Evolutionary conservation across 2,113 vertebrate species (phyloP).

Genomic region (Onychostruthus taczanowskii): DNA sequence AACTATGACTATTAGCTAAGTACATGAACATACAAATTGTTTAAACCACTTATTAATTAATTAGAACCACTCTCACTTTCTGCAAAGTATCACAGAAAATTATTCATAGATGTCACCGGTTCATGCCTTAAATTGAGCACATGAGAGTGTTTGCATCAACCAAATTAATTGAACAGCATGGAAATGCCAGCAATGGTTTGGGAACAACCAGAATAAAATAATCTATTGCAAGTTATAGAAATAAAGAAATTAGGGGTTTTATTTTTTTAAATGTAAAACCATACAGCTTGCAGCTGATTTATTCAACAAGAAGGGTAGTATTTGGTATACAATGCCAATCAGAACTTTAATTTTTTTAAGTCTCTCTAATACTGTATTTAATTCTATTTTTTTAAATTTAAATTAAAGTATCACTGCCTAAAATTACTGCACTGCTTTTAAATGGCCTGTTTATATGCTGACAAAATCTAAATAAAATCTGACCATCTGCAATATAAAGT

Average conservation of each 20-base stretch:
- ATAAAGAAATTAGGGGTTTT: not conserved
- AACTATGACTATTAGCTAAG: rapidly evolving
- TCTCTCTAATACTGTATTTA: not conserved
- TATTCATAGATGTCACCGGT: not conserved
- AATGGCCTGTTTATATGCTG: not conserved
- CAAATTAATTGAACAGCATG: not conserved
- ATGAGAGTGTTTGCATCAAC: not conserved
- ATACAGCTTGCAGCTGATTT: not conserved
- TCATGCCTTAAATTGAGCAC: not conserved
- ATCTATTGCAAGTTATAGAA: not conserved
- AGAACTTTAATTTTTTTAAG: not conserved
- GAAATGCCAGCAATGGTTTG: not conserved
- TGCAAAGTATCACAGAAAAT: not conserved
- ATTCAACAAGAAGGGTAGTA: not conserved
- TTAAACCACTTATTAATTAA: not conserved
- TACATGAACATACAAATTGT: not conserved
- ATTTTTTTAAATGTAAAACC: not conserved
- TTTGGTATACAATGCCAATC: not conserved
- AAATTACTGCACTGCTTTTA: not conserved
- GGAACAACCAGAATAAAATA: not conserved
- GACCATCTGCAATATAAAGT: not conserved
- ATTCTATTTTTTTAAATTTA: not conserved
- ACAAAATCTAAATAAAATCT: not conserved
- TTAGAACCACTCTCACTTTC: not conserved
- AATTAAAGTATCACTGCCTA: not conserved